A percentile compares a stretch with the other conserved stretches of the same genome.
Evolutionary conservation across 2,888 invertebrate genomes (phyloP).

Genomic region (Lithosia quadra): DNA sequence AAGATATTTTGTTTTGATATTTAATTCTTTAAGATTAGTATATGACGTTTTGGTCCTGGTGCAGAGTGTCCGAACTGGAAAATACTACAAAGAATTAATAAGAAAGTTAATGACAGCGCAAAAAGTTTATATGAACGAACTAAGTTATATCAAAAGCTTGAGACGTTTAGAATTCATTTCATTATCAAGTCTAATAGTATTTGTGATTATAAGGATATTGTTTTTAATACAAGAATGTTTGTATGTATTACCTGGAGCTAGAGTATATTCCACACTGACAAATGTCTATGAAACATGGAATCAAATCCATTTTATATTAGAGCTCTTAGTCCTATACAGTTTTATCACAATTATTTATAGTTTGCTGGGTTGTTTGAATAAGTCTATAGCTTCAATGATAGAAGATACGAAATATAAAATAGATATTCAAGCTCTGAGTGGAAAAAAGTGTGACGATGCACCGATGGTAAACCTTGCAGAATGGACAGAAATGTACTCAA

Average conservation of each 20-base stretch:
- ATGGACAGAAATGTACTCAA: slow-evolving; percentile 22
- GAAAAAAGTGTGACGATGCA: neutral
- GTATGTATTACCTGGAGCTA: neutral
- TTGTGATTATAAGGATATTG: neutral
- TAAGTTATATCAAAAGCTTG: neutral
- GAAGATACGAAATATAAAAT: neutral
- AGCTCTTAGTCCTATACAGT: slow-evolving; percentile 4
- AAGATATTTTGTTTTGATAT: neutral
- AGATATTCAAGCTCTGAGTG: neutral
- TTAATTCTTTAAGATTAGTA: neutral
- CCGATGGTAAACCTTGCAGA: neutral
- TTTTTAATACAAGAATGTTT: neutral
- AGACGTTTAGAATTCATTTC: neutral
- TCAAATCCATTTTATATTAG: slow-evolving; percentile 15
- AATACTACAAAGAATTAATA: slow-evolving; percentile 4
- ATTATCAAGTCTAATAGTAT: neutral
- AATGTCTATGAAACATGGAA: slow-evolving; percentile 7
- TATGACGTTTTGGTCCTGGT: neutral
- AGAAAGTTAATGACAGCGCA: neutral
- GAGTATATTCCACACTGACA: neutral
- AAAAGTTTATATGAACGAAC: neutral
- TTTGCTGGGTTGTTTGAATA: slow-evolving; percentile 12
- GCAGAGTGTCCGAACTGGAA: neutral
- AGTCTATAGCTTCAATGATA: neutral
- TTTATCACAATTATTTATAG: slow-evolving; percentile 8